A percentile compares a stretch with the other conserved stretches of the same genome.
These are phyloP conservation scores for Aproaerema taeniolella DNA, from an alignment of 2,888 invertebrate genomes.

Conservation along the genomic window DNA sequence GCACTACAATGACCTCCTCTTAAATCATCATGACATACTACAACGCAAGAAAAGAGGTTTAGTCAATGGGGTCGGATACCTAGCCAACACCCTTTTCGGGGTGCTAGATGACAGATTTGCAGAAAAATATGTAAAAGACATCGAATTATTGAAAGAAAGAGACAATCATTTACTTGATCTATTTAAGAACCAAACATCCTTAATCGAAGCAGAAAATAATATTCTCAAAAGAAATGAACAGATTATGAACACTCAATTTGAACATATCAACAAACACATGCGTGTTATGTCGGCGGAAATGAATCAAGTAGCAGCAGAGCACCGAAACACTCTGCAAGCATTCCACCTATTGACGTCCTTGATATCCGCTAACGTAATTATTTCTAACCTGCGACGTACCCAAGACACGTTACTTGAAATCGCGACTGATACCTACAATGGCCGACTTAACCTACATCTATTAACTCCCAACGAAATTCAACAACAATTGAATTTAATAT, in stretches of 20 bases:
- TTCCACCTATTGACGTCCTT: background rate
- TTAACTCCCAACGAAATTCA: conserved; percentile 8
- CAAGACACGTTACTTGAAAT: conserved; percentile 10
- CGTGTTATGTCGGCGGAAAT: background rate
- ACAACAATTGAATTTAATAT: conserved; percentile 6
- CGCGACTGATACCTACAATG: conserved; percentile 5
- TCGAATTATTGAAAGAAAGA: background rate
- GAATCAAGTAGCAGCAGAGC: no score
- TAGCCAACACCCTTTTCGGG: conserved; percentile 8
- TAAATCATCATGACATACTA: background rate
- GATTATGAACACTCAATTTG: conserved; percentile 4
- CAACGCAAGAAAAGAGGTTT: conserved; percentile 2
- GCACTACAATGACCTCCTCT: conserved; percentile 1
- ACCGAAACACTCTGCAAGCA: background rate
- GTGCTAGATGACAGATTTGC: conserved; percentile 9
- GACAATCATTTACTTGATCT: conserved; percentile 1
- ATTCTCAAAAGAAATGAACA: conserved; percentile 2
- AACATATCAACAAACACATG: background rate
- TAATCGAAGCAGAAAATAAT: no score
- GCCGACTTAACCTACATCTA: conserved; percentile 5
- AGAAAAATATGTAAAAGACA: conserved; percentile 4
- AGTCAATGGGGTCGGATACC: conserved; percentile 8
- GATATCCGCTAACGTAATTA: conserved; percentile 1
- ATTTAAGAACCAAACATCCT: conserved; percentile 3
- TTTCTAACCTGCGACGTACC: conserved; percentile 6